phyloP scores from a whole-genome alignment of 2,113 vertebrate genomes.

The Scophthalmus maximus region DNA sequence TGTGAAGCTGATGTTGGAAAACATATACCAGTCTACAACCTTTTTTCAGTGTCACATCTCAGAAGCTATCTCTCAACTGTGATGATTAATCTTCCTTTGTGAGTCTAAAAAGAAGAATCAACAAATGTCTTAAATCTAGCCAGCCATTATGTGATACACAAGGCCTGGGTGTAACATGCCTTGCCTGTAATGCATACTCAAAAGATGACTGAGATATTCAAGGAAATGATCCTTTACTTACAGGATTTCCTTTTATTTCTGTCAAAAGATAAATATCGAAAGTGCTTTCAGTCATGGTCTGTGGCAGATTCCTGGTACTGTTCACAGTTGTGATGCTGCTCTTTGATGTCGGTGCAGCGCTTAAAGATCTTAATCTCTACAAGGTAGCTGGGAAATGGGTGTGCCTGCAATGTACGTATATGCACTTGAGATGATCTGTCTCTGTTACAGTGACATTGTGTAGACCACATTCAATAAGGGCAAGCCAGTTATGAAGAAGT shows the following conservation, averaged over 20 bases:
- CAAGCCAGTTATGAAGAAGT: neutral
- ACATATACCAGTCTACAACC: too few species aligned
- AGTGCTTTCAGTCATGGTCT: slow-evolving; percentile 45
- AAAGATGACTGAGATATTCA: slow-evolving; percentile 23
- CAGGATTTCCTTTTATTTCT: slow-evolving; percentile 54
- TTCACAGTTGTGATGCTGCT: slow-evolving; percentile 35
- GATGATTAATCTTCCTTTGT: too few species aligned
- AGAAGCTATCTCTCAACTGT: too few species aligned
- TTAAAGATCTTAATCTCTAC: slow-evolving; percentile 5
- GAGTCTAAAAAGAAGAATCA: too few species aligned
- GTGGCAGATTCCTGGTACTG: slow-evolving; percentile 42
- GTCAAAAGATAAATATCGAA: slow-evolving; percentile 47
- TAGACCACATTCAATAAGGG: neutral
- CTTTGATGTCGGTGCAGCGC: slow-evolving; percentile 8
- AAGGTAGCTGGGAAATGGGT: slow-evolving; percentile 17
- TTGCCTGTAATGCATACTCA: slow-evolving; percentile 12
- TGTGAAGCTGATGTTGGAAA: too few species aligned
- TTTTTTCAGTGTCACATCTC: too few species aligned
- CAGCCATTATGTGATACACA: slow-evolving; percentile 1
- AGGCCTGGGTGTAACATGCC: slow-evolving; percentile 12
- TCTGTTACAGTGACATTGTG: slow-evolving; percentile 2
- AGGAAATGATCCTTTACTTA: slow-evolving; percentile 45
- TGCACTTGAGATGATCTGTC: neutral
- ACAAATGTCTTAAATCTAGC: slow-evolving; percentile 11
- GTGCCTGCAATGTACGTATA: neutral